A percentile compares a stretch with the other conserved stretches of the same genome.
Conservation (phyloP, 2,113 vertebrate genomes). For the Xenopus tropicalis region DNA sequence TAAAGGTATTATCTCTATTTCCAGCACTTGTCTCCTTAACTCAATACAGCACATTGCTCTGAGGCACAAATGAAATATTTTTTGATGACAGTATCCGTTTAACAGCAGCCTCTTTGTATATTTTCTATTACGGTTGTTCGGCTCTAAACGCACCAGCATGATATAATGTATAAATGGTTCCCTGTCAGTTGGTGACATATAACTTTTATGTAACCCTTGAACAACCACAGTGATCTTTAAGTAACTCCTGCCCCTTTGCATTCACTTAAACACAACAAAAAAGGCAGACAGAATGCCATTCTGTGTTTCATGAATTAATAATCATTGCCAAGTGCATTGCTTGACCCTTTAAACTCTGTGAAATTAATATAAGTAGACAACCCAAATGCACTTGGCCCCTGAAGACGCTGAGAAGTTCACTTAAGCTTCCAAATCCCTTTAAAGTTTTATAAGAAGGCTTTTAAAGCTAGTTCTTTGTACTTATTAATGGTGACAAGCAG, state of each 20-base stretch:
- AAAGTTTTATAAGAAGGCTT: slow-evolving; percentile 93
- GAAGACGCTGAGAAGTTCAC: slow-evolving; percentile 79
- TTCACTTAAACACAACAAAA: slow-evolving; percentile 45
- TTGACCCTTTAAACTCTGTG: slow-evolving; percentile 92
- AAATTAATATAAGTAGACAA: slow-evolving; percentile 99
- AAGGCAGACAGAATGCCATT: slow-evolving; percentile 68
- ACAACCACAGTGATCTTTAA: slow-evolving; percentile 51
- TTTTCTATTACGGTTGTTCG: no score
- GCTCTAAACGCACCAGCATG: slow-evolving; percentile 72
- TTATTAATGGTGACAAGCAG: slow-evolving; percentile 79
- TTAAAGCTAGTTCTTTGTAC: slow-evolving; percentile 79
- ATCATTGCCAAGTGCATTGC: slow-evolving; percentile 84
- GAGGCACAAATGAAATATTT: no score
- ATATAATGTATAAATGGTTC: slow-evolving; percentile 67
- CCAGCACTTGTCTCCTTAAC: no score
- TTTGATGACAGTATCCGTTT: no score
- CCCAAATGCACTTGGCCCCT: slow-evolving; percentile 69
- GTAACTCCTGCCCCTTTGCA: slow-evolving; percentile 49
- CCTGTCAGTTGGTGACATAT: slow-evolving; percentile 72
- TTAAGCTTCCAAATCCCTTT: slow-evolving; percentile 87
- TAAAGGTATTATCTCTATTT: no score
- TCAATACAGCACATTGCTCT: no score
- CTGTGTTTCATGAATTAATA: slow-evolving; percentile 88
- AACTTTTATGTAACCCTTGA: slow-evolving; percentile 56
- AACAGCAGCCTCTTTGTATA: no score